Percentiles rank a stretch among this genome's conserved stretches.
phyloP scores from a whole-genome alignment of 2,113 vertebrate genomes.

The Ceyx cyanopectus region DNA sequence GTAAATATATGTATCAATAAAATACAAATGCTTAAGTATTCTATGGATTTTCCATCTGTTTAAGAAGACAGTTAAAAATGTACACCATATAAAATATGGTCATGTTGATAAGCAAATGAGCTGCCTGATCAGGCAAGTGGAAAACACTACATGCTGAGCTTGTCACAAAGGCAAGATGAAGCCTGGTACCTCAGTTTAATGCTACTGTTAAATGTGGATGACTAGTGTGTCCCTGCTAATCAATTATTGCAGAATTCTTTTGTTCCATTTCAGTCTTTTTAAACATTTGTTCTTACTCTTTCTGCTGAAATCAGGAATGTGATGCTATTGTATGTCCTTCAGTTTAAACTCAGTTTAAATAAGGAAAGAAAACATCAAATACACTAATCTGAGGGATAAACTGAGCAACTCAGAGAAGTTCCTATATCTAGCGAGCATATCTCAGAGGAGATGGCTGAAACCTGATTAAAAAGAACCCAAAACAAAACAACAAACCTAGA shows the following conservation, averaged over 20 bases:
- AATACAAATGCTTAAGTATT: neutral
- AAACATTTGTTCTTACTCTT: neutral
- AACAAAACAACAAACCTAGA: neutral
- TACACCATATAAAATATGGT: neutral
- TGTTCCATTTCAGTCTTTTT: neutral
- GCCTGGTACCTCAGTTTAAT: neutral
- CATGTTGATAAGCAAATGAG: neutral
- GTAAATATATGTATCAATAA: too few relatives aligned
- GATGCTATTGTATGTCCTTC: neutral
- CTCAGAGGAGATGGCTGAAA: neutral
- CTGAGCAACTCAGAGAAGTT: fast-evolving
- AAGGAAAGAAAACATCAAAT: neutral
- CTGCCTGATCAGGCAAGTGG: neutral
- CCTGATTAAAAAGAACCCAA: neutral
- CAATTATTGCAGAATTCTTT: neutral
- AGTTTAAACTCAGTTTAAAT: neutral
- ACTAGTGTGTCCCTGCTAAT: neutral
- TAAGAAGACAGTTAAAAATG: neutral
- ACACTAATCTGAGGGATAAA: neutral
- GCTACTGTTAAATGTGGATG: neutral
- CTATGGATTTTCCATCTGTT: neutral
- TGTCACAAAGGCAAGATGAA: fast-evolving
- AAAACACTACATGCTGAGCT: neutral
- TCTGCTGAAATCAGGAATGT: neutral
- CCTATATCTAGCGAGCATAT: neutral